Evolutionary conservation across 2,113 vertebrate genomes (phyloP).

Genomic region (Psilopogon haemacephalus): DNA sequence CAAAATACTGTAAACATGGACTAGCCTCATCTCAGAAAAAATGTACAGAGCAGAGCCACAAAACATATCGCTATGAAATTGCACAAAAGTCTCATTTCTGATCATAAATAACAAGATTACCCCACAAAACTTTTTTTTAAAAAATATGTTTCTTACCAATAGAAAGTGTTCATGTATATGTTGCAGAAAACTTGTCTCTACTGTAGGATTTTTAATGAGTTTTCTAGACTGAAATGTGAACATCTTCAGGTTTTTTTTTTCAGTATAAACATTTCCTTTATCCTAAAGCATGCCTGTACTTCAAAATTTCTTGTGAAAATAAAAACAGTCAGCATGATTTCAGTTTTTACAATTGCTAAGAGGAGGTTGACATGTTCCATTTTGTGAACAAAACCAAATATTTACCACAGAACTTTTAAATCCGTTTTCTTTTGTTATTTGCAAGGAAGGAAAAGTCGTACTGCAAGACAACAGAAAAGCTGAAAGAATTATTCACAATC

Average conservation of each 20-base stretch:
- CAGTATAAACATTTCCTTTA: neutral
- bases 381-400: neutral
- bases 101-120: neutral
- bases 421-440: neutral
- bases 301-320: neutral
- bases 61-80: neutral
- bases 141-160: neutral
- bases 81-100: neutral
- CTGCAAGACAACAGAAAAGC: neutral
- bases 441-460: neutral
- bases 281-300: neutral
- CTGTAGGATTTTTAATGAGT: neutral
- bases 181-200: neutral
- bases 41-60: neutral
- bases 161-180: neutral
- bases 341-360: neutral
- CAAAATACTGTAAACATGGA: neutral
- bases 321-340: neutral
- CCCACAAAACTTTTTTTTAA: neutral
- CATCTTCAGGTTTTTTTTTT: neutral
- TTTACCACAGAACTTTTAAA: neutral
- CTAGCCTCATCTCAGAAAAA: neutral
- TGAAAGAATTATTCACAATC: neutral
- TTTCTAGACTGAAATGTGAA: neutral
- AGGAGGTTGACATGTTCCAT: neutral